These are phyloP conservation scores for Epinephelus malabaricus DNA, from an alignment of 2,797 vertebrate genomes.

Conservation along the genomic window DNA sequence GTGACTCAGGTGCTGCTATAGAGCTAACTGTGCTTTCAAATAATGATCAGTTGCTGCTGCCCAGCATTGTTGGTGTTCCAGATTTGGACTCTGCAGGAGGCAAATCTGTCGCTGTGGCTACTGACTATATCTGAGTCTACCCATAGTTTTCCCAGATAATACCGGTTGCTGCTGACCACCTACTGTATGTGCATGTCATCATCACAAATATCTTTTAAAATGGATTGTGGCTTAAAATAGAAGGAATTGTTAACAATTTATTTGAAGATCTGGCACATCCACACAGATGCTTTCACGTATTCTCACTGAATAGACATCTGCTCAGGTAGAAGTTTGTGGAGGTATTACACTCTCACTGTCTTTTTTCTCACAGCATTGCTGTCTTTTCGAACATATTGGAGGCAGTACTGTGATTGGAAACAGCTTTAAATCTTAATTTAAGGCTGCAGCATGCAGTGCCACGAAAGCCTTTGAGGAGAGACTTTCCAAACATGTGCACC, in stretches of 20 bases:
- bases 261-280: neutral
- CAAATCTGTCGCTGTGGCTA: constrained; percentile 12
- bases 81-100: constrained; percentile 12
- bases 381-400: no score
- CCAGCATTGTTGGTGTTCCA: constrained; percentile 13
- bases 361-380: no score
- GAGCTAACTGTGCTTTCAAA: neutral
- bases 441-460: neutral
- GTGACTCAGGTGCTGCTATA: neutral
- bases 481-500: neutral
- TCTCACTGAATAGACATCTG: neutral
- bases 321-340: neutral
- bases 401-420: neutral
- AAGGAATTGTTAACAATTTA: neutral
- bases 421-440: neutral
- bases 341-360: neutral
- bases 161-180: constrained; percentile 1
- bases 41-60: constrained; percentile 14
- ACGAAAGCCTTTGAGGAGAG: neutral
- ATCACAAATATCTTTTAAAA: neutral
- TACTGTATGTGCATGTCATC: neutral
- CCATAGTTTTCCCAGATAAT: neutral
- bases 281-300: neutral
- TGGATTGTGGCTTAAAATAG: neutral
- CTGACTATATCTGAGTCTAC: neutral